Evolutionary conservation across 2,797 vertebrate genomes (phyloP).

Genomic region (Synaphobranchus kaupii): DNA sequence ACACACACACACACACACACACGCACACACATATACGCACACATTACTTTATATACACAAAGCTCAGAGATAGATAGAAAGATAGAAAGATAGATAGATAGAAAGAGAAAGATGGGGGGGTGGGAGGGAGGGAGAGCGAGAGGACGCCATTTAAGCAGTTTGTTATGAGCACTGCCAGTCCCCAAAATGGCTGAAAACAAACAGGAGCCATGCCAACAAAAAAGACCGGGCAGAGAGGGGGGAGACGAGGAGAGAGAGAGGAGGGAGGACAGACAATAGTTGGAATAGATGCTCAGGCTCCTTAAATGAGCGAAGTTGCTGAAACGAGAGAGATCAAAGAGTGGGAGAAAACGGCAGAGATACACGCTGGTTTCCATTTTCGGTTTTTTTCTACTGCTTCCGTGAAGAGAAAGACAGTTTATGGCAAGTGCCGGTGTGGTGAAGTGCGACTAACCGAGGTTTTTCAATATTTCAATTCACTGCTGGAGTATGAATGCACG

Average conservation of each 20-base stretch:
- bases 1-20: constrained; percentile 30
- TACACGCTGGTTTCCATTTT: constrained; percentile 43
- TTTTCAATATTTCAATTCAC: constrained; percentile 47
- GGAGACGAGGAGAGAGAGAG: constrained; percentile 28
- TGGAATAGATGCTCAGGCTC: constrained; percentile 54
- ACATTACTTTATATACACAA: constrained; percentile 76
- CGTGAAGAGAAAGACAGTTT: constrained; percentile 55
- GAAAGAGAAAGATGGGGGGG: constrained; percentile 60
- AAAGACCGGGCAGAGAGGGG: constrained; percentile 53
- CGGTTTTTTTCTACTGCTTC: constrained; percentile 44
- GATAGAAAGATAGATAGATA: constrained; percentile 42
- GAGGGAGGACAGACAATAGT: constrained; percentile 57
- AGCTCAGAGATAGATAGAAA: constrained; percentile 72
- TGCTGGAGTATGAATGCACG: constrained; percentile 21
- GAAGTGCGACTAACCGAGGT: constrained; percentile 42
- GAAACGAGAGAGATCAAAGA: constrained; percentile 58
- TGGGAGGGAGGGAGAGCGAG: constrained; percentile 71
- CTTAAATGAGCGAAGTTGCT: constrained; percentile 64
- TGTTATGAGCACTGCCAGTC: constrained; percentile 83
- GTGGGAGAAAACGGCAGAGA: constrained; percentile 34
- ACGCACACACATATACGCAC: constrained; percentile 40
- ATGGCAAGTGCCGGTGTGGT: constrained; percentile 38
- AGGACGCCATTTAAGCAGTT: constrained; percentile 87
- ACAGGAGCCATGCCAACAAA: constrained; percentile 82
- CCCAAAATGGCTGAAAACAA: constrained; percentile 89